These are phyloP conservation scores for Coenonympha arcania DNA, from an alignment of 2,888 invertebrate species.

Conservation along the genomic window DNA sequence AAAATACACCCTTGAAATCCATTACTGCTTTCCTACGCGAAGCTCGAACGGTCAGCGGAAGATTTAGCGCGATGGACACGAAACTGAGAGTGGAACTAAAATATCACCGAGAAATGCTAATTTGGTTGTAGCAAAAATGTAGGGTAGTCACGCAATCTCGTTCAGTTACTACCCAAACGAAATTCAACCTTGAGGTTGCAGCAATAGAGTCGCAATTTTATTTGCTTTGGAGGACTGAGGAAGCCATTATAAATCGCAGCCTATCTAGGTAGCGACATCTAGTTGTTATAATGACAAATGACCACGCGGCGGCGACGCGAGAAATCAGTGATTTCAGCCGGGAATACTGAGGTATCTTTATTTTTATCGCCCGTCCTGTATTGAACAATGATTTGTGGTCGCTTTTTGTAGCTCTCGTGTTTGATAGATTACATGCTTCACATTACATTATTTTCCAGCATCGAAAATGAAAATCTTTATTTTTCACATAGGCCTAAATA, in stretches of 20 bases:
- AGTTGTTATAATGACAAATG: constrained; percentile 43
- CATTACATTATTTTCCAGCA: too few relatives aligned
- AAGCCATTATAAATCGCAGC: constrained; percentile 36
- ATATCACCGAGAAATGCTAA: constrained; percentile 38
- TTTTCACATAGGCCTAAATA: too few relatives aligned
- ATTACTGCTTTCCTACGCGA: constrained; percentile 21
- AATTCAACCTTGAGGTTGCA: constrained; percentile 14
- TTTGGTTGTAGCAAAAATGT: constrained; percentile 33
- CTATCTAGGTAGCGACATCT: constrained; percentile 38
- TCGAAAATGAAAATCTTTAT: too few relatives aligned
- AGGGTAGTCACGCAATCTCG: constrained; percentile 33
- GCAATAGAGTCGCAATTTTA: constrained; percentile 12
- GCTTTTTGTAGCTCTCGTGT: too few relatives aligned
- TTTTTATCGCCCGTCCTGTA: constrained; percentile 26
- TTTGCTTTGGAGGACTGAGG: constrained; percentile 9
- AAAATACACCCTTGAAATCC: constrained; percentile 17
- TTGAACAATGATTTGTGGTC: constrained; percentile 21
- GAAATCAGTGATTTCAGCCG: constrained; percentile 27
- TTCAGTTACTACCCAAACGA: constrained; percentile 7
- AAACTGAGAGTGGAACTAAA: constrained; percentile 32
- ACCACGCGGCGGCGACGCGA: constrained; percentile 29
- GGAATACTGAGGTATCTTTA: constrained; percentile 26
- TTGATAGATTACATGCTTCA: too few relatives aligned
- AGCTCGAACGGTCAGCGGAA: constrained; percentile 31
- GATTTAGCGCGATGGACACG: constrained; percentile 35